Evolutionary conservation across 2,113 vertebrate species (phyloP).

Genomic region (Petrocephalus microphthalmus): DNA sequence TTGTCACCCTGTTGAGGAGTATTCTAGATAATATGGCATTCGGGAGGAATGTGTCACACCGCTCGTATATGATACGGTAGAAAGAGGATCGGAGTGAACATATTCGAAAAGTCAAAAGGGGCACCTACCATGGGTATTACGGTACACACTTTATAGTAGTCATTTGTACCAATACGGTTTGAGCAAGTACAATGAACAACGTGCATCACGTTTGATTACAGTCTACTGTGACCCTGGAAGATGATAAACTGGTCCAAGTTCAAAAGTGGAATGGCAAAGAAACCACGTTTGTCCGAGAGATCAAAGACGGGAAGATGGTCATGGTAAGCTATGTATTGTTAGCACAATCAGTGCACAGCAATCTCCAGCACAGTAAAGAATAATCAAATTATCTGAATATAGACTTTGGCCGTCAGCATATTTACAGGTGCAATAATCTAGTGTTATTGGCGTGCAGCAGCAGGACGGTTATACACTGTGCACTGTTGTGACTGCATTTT

Average conservation of each 20-base stretch:
- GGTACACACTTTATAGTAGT: not conserved
- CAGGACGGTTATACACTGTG: no score
- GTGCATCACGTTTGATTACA: conserved; percentile 42
- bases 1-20: not conserved
- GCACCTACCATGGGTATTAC: not conserved
- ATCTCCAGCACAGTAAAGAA: not conserved
- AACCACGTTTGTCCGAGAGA: conserved; percentile 85
- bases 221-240: conserved; percentile 84
- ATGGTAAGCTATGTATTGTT: conserved; percentile 70
- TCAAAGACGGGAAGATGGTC: conserved; percentile 88
- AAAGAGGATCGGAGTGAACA: not conserved
- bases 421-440: not conserved
- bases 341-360: not conserved
- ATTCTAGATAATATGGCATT: not conserved
- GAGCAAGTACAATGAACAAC: not conserved
- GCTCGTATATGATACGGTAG: not conserved
- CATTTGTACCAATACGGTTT: not conserved
- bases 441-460: not conserved
- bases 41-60: not conserved
- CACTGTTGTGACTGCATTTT: not conserved
- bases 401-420: not conserved
- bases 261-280: conserved; percentile 96
- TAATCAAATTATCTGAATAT: not conserved
- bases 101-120: not conserved
- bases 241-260: conserved; percentile 78